A percentile compares a stretch with the other conserved stretches of the same genome.
Conservation (phyloP, 2,888 invertebrate species). For the Lepeophtheirus nordmannii region DNA sequence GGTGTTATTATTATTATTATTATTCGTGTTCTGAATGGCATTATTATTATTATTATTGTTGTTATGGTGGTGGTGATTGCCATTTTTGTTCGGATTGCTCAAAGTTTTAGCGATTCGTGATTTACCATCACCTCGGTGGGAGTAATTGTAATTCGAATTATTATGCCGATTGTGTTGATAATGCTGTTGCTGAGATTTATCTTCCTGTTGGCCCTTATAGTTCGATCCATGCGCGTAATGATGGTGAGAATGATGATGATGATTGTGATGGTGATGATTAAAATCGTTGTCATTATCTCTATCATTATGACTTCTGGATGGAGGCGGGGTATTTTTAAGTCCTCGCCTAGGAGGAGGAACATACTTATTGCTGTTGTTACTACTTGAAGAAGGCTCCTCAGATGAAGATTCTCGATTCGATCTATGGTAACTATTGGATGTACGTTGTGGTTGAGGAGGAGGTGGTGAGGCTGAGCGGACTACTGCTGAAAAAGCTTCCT, state of each 20-base stretch:
- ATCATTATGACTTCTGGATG: neutral
- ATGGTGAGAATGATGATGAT: slow-evolving; percentile 4
- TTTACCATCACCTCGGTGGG: too few relatives aligned
- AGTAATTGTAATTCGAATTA: too few relatives aligned
- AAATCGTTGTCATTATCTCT: neutral
- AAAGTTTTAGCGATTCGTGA: neutral
- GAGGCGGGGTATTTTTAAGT: neutral
- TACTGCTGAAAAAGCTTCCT: slow-evolving; percentile 14
- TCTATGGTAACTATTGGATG: neutral
- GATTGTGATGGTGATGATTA: slow-evolving; percentile 3
- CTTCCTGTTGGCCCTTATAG: neutral
- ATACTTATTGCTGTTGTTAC: neutral
- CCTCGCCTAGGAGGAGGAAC: neutral
- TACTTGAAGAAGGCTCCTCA: neutral
- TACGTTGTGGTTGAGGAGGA: too few relatives aligned
- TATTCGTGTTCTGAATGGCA: neutral
- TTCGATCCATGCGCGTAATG: neutral
- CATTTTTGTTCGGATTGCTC: neutral
- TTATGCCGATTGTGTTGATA: neutral
- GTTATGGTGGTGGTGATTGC: neutral
- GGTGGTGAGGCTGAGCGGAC: neutral
- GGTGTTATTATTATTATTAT: slow-evolving; percentile 8
- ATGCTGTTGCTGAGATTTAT: neutral
- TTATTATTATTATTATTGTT: neutral
- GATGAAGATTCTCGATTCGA: neutral